Percentiles rank a stretch among this genome's conserved stretches.
Conservation (phyloP, 2,797 vertebrate genomes). For the Oophaga sylvatica region DNA sequence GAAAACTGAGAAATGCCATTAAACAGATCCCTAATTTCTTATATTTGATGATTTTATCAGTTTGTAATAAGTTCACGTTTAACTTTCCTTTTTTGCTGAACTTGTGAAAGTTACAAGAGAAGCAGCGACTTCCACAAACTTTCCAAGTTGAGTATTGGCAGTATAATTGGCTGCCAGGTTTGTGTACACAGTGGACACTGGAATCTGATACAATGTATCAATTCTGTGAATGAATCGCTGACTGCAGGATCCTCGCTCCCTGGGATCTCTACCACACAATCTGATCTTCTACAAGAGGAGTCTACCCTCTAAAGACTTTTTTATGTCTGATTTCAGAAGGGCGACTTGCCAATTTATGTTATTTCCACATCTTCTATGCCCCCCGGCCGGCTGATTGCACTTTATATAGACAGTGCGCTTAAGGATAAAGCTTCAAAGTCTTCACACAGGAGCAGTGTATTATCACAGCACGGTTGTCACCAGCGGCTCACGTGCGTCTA, state of each 20-base stretch:
- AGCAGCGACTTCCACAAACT: no score
- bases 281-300: not conserved
- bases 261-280: not conserved
- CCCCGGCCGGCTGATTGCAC: slow-evolving; percentile 19
- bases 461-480: not conserved
- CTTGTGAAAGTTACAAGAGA: no score
- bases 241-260: not conserved
- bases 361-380: slow-evolving; percentile 4
- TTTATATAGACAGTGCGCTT: slow-evolving; percentile 20
- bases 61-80: no score
- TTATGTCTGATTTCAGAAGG: not conserved
- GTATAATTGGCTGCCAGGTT: no score
- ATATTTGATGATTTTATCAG: no score
- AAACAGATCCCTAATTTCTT: no score
- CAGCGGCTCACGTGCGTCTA: not conserved
- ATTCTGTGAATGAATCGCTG: no score
- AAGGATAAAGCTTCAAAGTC: slow-evolving; percentile 39
- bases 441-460: not conserved
- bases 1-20: no score
- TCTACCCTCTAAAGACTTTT: not conserved
- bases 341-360: slow-evolving; percentile 32
- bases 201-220: not conserved
- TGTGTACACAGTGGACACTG: no score
- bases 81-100: no score
- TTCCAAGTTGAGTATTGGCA: no score